Conservation (phyloP, 2,888 invertebrate genomes). For the Mayetiola destructor region DNA sequence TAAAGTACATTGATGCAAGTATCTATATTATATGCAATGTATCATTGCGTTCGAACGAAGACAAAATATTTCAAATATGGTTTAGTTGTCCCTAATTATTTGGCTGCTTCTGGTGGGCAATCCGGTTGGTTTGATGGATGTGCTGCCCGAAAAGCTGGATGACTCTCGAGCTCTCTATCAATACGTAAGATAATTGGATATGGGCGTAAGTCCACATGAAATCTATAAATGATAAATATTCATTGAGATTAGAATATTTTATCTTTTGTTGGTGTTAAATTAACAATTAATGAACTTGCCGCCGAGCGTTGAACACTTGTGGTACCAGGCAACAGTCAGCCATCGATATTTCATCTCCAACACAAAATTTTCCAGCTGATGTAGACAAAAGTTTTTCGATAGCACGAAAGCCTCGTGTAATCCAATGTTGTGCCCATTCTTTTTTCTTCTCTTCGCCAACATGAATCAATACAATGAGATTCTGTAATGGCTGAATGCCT, state of each 20-base stretch:
- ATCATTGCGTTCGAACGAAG: no score
- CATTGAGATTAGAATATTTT: background rate
- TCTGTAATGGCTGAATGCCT: conserved; percentile 93
- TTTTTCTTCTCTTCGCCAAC: conserved; percentile 79
- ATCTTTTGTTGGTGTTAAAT: background rate
- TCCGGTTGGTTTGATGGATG: conserved; percentile 89
- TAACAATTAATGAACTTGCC: conserved; percentile 37
- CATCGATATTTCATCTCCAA: conserved; percentile 84
- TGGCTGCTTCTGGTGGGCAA: conserved; percentile 77
- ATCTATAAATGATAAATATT: conserved; percentile 40
- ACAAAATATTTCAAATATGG: background rate
- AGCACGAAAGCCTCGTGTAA: conserved; percentile 74
- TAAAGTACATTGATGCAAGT: no score
- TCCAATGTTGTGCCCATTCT: conserved; percentile 91
- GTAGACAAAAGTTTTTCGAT: conserved; percentile 73
- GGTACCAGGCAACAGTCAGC: conserved; percentile 93
- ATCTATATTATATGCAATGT: no score
- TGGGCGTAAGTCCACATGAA: conserved; percentile 78
- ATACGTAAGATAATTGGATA: conserved; percentile 83
- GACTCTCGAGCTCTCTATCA: conserved; percentile 68
- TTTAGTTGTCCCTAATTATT: conserved; percentile 36
- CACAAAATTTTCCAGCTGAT: conserved; percentile 80
- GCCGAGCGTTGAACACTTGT: conserved; percentile 86
- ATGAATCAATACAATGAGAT: conserved; percentile 71
- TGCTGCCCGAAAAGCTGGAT: conserved; percentile 81